These are phyloP conservation scores for Dicaeum eximium DNA, from an alignment of 2,113 vertebrate genomes.

Conservation along the genomic window DNA sequence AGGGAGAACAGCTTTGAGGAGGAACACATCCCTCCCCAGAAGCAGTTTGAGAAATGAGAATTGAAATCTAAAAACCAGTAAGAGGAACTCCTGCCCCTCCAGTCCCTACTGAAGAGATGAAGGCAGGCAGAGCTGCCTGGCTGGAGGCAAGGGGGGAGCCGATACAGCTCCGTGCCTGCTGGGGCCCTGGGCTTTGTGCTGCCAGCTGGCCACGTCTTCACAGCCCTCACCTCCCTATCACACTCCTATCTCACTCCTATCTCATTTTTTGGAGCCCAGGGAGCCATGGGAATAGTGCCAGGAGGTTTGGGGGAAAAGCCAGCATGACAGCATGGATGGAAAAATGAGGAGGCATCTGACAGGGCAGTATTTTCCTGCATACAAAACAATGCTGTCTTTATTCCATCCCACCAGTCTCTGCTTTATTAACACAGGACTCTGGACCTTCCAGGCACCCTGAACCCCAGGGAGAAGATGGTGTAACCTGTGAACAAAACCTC, in stretches of 20 bases:
- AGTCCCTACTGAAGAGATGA: not conserved
- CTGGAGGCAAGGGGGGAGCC: not conserved
- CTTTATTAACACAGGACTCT: not conserved
- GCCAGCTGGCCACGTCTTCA: not conserved
- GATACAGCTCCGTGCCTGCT: not conserved
- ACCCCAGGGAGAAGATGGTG: not conserved
- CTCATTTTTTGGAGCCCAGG: too few relatives aligned
- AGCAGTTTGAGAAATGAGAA: not conserved
- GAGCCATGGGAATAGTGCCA: rapidly evolving
- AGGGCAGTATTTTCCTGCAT: not conserved
- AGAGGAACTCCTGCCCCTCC: not conserved
- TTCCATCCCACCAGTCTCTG: not conserved
- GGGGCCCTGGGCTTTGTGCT: not conserved
- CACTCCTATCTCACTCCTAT: not conserved
- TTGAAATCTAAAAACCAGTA: not conserved
- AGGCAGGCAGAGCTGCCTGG: not conserved
- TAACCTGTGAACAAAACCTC: not conserved
- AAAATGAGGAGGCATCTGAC: not conserved
- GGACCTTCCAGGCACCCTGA: not conserved
- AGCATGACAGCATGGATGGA: not conserved
- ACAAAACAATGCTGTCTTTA: not conserved
- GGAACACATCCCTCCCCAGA: not conserved
- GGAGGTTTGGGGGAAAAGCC: not conserved
- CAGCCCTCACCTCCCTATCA: not conserved
- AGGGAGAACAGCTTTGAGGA: not conserved